phyloP scores from a whole-genome alignment of 2,113 vertebrate genomes.

The Pongo pygmaeus region DNA sequence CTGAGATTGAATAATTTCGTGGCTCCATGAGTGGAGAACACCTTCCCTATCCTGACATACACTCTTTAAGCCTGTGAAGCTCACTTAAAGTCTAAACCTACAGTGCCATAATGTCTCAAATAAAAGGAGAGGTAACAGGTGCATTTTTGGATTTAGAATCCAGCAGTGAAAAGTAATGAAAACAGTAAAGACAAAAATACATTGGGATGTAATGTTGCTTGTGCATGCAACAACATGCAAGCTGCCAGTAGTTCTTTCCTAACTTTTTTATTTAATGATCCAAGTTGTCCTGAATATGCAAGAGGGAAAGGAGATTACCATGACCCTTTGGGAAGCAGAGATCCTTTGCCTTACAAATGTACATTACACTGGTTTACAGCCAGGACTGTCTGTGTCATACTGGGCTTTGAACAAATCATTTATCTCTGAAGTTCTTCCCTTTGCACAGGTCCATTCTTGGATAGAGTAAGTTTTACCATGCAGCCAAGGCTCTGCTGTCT shows the following conservation, averaged over 20 bases:
- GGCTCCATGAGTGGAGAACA: rapidly evolving
- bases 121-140: background rate
- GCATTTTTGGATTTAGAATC: no score
- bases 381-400: background rate
- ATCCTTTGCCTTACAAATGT: background rate
- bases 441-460: background rate
- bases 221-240: rapidly evolving
- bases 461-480: background rate
- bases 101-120: rapidly evolving
- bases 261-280: background rate
- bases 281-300: rapidly evolving
- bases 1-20: background rate
- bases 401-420: background rate
- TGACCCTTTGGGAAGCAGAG: background rate
- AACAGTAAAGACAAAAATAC: no score
- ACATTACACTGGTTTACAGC: background rate
- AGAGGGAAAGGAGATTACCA: background rate
- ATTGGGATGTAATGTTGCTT: no score
- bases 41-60: rapidly evolving
- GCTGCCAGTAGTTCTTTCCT: background rate
- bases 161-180: background rate
- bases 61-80: rapidly evolving
- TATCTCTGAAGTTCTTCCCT: background rate
- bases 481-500: rapidly evolving
- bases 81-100: no score